These are phyloP conservation scores for Lasioglossum vierecki DNA, from an alignment of 2,888 invertebrate genomes.

Conservation along the genomic window DNA sequence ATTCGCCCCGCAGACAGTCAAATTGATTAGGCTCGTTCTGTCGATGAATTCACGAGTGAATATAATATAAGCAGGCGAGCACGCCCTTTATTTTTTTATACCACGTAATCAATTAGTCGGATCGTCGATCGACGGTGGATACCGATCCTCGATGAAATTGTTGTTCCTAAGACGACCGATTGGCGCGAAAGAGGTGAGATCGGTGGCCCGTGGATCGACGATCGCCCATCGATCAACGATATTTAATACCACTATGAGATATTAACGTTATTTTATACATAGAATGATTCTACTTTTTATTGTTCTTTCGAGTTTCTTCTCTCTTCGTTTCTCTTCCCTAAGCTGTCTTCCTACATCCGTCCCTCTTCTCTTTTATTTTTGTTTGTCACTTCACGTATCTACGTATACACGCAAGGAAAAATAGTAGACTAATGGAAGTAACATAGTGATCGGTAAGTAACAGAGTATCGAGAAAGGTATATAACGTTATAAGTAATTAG, in stretches of 20 bases:
- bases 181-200: conserved; percentile 16
- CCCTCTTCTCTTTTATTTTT: neutral
- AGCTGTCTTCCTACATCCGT: neutral
- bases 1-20: neutral
- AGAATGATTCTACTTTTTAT: conserved; percentile 36
- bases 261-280: conserved; percentile 63
- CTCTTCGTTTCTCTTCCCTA: neutral
- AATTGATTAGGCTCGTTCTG: conserved; percentile 1
- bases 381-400: conserved; percentile 40
- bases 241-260: conserved; percentile 70
- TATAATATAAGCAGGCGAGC: conserved; percentile 38
- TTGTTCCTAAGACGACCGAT: conserved; percentile 72
- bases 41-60: conserved; percentile 47
- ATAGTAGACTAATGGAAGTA: conserved; percentile 53
- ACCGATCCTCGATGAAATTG: conserved; percentile 64
- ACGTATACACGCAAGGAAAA: conserved; percentile 21
- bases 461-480: conserved; percentile 66
- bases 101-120: conserved; percentile 37
- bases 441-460: conserved; percentile 60
- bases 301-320: conserved; percentile 25
- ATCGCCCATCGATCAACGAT: conserved; percentile 60
- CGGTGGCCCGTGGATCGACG: conserved; percentile 35
- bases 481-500: conserved; percentile 80
- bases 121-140: conserved; percentile 49
- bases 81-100: conserved; percentile 53